These are phyloP conservation scores for Silvanus unidentatus DNA, from an alignment of 2,888 invertebrate genomes.

Conservation along the genomic window DNA sequence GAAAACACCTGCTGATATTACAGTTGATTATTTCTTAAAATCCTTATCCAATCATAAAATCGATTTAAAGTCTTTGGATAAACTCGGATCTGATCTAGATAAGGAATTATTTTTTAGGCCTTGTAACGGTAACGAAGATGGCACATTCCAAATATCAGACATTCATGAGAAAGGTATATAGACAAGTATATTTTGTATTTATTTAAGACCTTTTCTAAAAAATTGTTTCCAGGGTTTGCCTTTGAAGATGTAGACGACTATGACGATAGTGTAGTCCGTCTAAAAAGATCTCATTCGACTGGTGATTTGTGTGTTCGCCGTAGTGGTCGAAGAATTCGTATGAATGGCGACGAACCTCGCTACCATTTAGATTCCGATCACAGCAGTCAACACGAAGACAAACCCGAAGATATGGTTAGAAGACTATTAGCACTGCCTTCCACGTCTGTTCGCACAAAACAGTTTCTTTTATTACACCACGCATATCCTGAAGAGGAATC, in stretches of 20 bases:
- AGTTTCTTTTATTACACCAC: constrained; percentile 39
- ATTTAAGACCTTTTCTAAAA: constrained; percentile 9
- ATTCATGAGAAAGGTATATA: constrained; percentile 50
- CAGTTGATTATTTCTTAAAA: constrained; percentile 51
- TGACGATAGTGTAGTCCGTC: constrained; percentile 40
- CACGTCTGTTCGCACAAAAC: constrained; percentile 38
- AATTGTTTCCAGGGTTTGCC: constrained; percentile 26
- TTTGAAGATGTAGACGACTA: constrained; percentile 43
- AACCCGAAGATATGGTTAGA: constrained; percentile 47
- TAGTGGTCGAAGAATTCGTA: constrained; percentile 36
- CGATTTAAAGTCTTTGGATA: constrained; percentile 43
- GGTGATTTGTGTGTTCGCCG: constrained; percentile 47
- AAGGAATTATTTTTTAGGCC: constrained; percentile 42
- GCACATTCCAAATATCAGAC: constrained; percentile 51
- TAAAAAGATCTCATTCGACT: constrained; percentile 49
- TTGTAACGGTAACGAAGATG: constrained; percentile 48
- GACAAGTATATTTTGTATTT: background rate
- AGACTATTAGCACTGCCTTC: constrained; percentile 44
- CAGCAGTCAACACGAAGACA: constrained; percentile 50
- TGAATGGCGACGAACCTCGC: constrained; percentile 43
- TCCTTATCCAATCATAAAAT: constrained; percentile 48
- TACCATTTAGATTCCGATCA: constrained; percentile 51
- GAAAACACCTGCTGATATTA: constrained; percentile 48
- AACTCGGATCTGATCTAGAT: constrained; percentile 35
- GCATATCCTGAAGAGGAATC: constrained; percentile 39